A percentile compares a stretch with the other conserved stretches of the same genome.
These are phyloP conservation scores for Aegithalos caudatus DNA, from an alignment of 2,113 vertebrate genomes.

Conservation along the genomic window DNA sequence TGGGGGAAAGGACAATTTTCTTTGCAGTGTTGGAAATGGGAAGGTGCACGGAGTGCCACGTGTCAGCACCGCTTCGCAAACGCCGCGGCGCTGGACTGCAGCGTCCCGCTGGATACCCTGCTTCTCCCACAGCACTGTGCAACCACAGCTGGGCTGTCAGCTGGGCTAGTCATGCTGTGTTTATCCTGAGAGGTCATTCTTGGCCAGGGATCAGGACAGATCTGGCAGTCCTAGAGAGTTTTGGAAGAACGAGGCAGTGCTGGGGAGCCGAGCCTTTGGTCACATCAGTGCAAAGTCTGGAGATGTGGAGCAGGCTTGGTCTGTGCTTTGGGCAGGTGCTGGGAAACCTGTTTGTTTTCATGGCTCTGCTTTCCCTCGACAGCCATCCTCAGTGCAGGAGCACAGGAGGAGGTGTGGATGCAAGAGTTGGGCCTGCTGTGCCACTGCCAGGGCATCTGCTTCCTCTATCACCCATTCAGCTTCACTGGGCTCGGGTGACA, in stretches of 20 bases:
- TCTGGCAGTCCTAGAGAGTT: background rate
- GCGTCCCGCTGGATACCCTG: background rate
- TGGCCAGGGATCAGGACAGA: background rate
- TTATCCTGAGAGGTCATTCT: background rate
- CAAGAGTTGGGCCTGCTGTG: background rate
- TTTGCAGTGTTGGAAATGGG: background rate
- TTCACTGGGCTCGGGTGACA: background rate
- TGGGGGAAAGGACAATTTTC: background rate
- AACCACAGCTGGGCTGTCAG: background rate
- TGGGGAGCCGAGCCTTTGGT: background rate
- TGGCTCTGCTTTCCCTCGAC: background rate
- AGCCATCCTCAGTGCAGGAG: rapidly evolving
- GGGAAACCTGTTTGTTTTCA: background rate
- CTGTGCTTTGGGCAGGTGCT: rapidly evolving
- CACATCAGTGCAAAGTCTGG: rapidly evolving
- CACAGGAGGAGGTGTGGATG: background rate
- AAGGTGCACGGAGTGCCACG: background rate
- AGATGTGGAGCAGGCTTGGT: rapidly evolving
- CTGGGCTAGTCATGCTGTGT: background rate
- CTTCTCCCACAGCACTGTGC: background rate
- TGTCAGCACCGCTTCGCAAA: background rate
- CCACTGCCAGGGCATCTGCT: background rate
- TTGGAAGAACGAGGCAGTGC: background rate
- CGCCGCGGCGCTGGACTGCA: rapidly evolving
- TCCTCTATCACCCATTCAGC: background rate